phyloP scores from a whole-genome alignment of 2,888 invertebrate genomes.

The Agriopis leucophaearia region DNA sequence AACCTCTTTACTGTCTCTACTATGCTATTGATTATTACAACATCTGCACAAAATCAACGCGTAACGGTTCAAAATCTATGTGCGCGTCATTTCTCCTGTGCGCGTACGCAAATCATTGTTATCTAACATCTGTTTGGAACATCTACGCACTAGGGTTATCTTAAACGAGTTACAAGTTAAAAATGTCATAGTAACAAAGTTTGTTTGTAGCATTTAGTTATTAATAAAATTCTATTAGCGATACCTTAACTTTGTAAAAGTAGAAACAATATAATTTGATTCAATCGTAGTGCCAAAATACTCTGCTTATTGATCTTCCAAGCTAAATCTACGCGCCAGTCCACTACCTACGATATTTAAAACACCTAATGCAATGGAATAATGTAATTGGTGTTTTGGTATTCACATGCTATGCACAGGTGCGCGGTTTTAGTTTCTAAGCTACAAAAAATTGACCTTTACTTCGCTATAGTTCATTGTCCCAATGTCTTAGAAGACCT shows the following conservation, averaged over 20 bases:
- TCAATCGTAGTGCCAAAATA: too few relatives aligned
- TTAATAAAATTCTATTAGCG: too few relatives aligned
- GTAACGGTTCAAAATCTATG: conserved; percentile 18
- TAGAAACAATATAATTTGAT: too few relatives aligned
- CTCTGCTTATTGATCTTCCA: too few relatives aligned
- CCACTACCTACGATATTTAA: too few relatives aligned
- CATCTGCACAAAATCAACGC: conserved; percentile 16
- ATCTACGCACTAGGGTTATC: conserved; percentile 17
- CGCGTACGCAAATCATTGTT: conserved; percentile 43
- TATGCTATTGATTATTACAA: background rate
- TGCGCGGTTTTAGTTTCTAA: too few relatives aligned
- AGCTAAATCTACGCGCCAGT: too few relatives aligned
- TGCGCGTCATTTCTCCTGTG: conserved; percentile 36
- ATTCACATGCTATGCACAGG: too few relatives aligned
- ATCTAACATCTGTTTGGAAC: conserved; percentile 37
- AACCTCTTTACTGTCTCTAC: background rate
- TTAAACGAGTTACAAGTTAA: background rate
- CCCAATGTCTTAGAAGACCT: background rate
- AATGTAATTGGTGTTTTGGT: too few relatives aligned
- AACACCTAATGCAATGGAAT: too few relatives aligned
- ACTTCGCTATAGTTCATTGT: background rate
- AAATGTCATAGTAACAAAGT: background rate
- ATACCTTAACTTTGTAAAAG: too few relatives aligned
- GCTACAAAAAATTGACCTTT: too few relatives aligned
- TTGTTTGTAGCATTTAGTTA: background rate